These are phyloP conservation scores for Callimorpha dominula DNA, from an alignment of 2,888 invertebrate species.

Conservation along the genomic window DNA sequence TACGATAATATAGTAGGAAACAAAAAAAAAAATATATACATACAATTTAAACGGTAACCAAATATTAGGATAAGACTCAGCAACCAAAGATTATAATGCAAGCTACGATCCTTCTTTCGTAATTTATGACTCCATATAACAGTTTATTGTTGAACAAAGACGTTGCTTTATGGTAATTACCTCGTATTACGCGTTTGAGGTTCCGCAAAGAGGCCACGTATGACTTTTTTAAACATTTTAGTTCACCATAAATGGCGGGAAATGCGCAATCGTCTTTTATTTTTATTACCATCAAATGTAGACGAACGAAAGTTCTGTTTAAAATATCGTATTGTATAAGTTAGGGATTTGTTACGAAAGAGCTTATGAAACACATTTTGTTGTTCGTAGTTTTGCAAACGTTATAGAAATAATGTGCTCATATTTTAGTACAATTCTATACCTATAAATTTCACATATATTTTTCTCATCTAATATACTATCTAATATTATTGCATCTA, in stretches of 20 bases:
- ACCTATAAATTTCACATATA: too few relatives aligned
- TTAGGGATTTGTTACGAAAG: background rate
- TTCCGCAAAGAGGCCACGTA: constrained; percentile 39
- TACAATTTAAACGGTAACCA: constrained; percentile 5
- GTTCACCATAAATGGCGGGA: constrained; percentile 22
- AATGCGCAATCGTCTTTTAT: constrained; percentile 28
- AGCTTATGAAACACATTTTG: background rate
- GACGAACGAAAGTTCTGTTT: constrained; percentile 10
- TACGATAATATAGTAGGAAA: background rate
- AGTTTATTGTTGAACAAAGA: constrained; percentile 48
- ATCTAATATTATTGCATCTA: too few relatives aligned
- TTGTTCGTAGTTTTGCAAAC: background rate
- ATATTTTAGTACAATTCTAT: too few relatives aligned
- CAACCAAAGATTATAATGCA: constrained; percentile 31
- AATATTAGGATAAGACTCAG: constrained; percentile 22
- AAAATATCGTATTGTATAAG: constrained; percentile 7
- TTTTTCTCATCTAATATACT: too few relatives aligned
- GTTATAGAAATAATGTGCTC: constrained; percentile 13
- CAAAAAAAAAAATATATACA: background rate
- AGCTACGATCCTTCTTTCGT: constrained; percentile 37
- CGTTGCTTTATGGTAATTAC: constrained; percentile 50
- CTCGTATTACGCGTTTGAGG: constrained; percentile 36
- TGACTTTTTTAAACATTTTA: constrained; percentile 42
- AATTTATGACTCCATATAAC: constrained; percentile 43
- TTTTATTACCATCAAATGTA: constrained; percentile 20